phyloP scores from a whole-genome alignment of 2,888 invertebrate species.

The Ctena decussata region DNA sequence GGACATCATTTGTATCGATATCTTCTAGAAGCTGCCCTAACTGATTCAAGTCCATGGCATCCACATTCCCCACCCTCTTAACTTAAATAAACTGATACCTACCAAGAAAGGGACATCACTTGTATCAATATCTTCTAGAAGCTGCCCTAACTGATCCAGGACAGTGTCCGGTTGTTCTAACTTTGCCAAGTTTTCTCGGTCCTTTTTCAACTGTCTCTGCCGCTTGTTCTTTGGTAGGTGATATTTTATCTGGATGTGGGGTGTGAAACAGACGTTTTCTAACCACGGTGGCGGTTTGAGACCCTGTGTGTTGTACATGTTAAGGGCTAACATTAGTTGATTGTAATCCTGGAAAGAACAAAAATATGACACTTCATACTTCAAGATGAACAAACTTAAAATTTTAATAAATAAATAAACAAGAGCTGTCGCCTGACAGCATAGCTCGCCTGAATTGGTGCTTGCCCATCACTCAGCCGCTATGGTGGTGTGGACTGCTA shows the following conservation, averaged over 20 bases:
- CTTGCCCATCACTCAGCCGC: too few species aligned
- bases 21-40: constrained; percentile 63
- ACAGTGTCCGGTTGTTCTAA: constrained; percentile 57
- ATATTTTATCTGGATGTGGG: constrained; percentile 61
- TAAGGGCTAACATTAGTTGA: constrained; percentile 45
- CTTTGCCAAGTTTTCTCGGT: constrained; percentile 56
- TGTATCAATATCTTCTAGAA: constrained; percentile 49
- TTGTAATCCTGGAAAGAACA: constrained; percentile 47
- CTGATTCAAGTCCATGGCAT: constrained; percentile 62
- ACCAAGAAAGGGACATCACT: constrained; percentile 24
- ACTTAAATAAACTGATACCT: not conserved
- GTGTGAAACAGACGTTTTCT: constrained; percentile 62
- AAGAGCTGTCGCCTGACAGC: too few species aligned
- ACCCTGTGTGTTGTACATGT: constrained; percentile 45
- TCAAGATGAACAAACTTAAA: too few species aligned
- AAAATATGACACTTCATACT: too few species aligned
- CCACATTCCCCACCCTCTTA: too few species aligned
- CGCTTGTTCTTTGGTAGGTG: constrained; percentile 62
- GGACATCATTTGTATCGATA: constrained; percentile 8
- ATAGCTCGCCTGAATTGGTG: too few species aligned
- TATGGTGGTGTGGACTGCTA: too few species aligned
- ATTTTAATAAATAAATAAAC: too few species aligned
- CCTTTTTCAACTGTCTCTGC: constrained; percentile 65
- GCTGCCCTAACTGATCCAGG: constrained; percentile 64
- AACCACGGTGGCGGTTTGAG: constrained; percentile 71